These are phyloP conservation scores for Microctenopoma lineatum DNA, from an alignment of 2,797 vertebrate species.

Conservation along the genomic window DNA sequence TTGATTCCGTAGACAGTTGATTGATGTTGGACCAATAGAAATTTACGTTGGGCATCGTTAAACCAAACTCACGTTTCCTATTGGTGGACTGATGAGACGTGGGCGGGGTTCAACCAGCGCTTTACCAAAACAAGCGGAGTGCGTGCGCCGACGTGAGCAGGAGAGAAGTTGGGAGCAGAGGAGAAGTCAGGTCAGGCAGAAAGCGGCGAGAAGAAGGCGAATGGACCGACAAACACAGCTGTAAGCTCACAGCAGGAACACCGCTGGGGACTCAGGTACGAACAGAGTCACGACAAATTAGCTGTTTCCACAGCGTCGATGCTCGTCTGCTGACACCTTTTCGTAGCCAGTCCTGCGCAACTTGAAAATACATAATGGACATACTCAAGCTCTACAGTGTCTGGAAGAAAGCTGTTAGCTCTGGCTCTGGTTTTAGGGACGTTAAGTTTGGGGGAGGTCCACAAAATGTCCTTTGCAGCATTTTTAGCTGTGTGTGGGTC, in stretches of 20 bases:
- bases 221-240: slow-evolving; percentile 43
- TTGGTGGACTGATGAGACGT: slow-evolving; percentile 30
- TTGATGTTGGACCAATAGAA: slow-evolving; percentile 39
- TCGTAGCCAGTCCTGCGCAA: neutral
- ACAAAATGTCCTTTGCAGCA: neutral
- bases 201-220: slow-evolving; percentile 8
- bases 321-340: neutral
- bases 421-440: neutral
- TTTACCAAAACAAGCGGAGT: slow-evolving; percentile 67
- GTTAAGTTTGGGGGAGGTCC: neutral
- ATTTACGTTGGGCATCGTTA: fast-evolving
- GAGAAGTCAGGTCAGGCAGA: fast-evolving
- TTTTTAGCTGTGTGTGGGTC: neutral
- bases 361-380: neutral
- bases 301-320: neutral
- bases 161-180: neutral
- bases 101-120: slow-evolving; percentile 50
- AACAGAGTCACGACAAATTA: neutral
- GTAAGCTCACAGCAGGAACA: slow-evolving; percentile 5
- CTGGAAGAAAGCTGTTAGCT: neutral
- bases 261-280: slow-evolving; percentile 55
- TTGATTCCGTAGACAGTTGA: neutral
- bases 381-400: neutral
- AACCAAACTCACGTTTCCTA: neutral
- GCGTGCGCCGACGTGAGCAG: slow-evolving; percentile 46